phyloP scores from a whole-genome alignment of 2,888 invertebrate species.

The Anoplius nigerrimus region DNA sequence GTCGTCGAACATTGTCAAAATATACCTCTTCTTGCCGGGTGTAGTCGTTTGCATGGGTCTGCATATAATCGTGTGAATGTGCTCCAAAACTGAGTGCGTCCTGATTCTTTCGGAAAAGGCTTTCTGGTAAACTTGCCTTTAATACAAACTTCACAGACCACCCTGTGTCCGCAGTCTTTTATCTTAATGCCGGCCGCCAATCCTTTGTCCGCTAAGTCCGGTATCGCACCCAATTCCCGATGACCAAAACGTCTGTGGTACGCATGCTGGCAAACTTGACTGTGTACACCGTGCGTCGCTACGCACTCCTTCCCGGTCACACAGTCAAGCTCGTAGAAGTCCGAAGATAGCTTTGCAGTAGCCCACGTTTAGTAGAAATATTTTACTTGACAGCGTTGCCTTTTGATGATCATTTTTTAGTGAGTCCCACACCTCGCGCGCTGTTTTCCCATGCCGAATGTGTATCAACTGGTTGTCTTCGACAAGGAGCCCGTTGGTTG shows the following conservation, averaged over 20 bases:
- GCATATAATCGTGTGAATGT: constrained; percentile 61
- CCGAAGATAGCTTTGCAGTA: too few relatives aligned
- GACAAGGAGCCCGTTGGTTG: constrained; percentile 40
- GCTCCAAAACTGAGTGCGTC: constrained; percentile 37
- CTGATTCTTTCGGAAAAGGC: constrained; percentile 22
- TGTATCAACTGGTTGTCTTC: constrained; percentile 36
- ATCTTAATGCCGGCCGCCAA: constrained; percentile 44
- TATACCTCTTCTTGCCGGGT: constrained; percentile 52
- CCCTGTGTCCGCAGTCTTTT: constrained; percentile 41
- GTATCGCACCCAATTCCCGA: constrained; percentile 23
- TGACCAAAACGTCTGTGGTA: constrained; percentile 40
- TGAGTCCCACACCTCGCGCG: constrained; percentile 36
- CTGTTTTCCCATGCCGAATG: constrained; percentile 29
- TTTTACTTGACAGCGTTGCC: constrained; percentile 33
- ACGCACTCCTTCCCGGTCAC: constrained; percentile 18
- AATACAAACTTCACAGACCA: constrained; percentile 46
- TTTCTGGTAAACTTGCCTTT: constrained; percentile 50
- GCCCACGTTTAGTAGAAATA: too few relatives aligned
- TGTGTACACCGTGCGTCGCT: constrained; percentile 16
- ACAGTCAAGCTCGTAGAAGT: constrained; percentile 32
- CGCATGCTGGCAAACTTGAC: constrained; percentile 27
- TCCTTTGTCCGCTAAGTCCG: constrained; percentile 24
- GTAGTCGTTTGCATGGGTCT: constrained; percentile 60
- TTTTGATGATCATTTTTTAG: constrained; percentile 43
- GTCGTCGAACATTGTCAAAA: constrained; percentile 64